phyloP scores from a whole-genome alignment of 2,888 invertebrate genomes.

The Drepanosiphum platanoidis region DNA sequence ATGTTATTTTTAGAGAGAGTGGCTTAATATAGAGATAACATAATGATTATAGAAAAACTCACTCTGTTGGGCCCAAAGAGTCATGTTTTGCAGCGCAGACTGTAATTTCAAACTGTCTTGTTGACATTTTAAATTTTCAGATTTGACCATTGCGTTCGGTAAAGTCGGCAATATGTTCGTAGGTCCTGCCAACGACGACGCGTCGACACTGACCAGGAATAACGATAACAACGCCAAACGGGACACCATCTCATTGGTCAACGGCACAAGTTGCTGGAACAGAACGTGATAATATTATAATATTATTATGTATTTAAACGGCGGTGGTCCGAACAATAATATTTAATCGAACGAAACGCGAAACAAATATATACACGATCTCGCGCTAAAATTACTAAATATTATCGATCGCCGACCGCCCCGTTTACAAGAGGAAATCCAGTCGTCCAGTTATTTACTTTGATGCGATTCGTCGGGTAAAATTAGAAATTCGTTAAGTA shows the following conservation, averaged over 20 bases:
- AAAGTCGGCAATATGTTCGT: constrained; percentile 61
- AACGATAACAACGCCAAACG: constrained; percentile 30
- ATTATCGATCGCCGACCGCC: too few relatives aligned
- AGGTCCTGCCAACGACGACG: constrained; percentile 34
- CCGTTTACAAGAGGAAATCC: too few relatives aligned
- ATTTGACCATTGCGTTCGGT: constrained; percentile 63
- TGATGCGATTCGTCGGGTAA: background rate
- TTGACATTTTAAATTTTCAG: constrained; percentile 62
- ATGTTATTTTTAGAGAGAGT: too few relatives aligned
- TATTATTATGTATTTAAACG: too few relatives aligned
- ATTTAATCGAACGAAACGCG: too few relatives aligned
- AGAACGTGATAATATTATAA: background rate
- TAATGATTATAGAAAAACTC: too few relatives aligned
- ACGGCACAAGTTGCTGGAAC: background rate
- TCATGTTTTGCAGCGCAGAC: constrained; percentile 61
- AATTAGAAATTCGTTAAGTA: background rate
- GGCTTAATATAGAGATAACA: too few relatives aligned
- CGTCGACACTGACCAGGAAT: constrained; percentile 39
- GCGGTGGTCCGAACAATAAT: too few relatives aligned
- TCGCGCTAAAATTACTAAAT: too few relatives aligned
- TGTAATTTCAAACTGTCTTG: constrained; percentile 61
- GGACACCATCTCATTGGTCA: constrained; percentile 43
- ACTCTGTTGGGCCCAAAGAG: constrained; percentile 64
- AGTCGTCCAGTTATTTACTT: background rate
- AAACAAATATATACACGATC: too few relatives aligned